A percentile compares a stretch with the other conserved stretches of the same genome.
Evolutionary conservation across 2,888 invertebrate species (phyloP).

Genomic region (Amphiduros pacificus): DNA sequence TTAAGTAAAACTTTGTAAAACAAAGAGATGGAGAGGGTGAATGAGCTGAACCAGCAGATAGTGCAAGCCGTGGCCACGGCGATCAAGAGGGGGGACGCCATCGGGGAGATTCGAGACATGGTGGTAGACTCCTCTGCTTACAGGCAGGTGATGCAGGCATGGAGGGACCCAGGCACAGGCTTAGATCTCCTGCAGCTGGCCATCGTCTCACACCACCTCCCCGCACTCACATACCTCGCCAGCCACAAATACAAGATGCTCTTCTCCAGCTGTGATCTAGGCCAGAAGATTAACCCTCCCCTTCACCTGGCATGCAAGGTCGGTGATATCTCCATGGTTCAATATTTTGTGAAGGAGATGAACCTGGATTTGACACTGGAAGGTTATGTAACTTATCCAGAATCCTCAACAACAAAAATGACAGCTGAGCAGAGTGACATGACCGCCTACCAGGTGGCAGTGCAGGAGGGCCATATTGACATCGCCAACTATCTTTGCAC

Average conservation of each 20-base stretch:
- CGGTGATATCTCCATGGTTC: conserved; percentile 2
- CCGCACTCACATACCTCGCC: neutral
- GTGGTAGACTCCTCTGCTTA: conserved; percentile 8
- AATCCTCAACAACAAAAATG: no score
- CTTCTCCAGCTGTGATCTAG: no score
- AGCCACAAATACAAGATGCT: neutral
- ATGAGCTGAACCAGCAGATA: conserved; percentile 3
- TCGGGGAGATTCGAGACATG: conserved; percentile 10
- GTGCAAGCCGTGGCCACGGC: conserved; percentile 1
- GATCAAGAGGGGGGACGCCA: conserved; percentile 6
- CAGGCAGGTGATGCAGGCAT: neutral
- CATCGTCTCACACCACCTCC: neutral
- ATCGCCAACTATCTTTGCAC: conserved; percentile 13
- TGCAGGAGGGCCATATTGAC: conserved; percentile 2
- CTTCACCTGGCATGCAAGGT: conserved; percentile 17
- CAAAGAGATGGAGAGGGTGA: neutral
- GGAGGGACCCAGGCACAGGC: conserved; percentile 7
- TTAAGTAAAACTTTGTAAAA: no score
- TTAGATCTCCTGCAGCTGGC: conserved; percentile 12
- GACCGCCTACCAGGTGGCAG: conserved; percentile 3
- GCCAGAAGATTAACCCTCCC: conserved; percentile 3
- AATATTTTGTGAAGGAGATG: neutral
- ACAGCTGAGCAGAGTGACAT: neutral
- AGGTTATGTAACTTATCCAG: neutral
- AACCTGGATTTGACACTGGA: neutral